Percentiles rank a stretch among this genome's conserved stretches.
These are phyloP conservation scores for Druceiella hillmani DNA, from an alignment of 2,888 invertebrate genomes.

Conservation along the genomic window DNA sequence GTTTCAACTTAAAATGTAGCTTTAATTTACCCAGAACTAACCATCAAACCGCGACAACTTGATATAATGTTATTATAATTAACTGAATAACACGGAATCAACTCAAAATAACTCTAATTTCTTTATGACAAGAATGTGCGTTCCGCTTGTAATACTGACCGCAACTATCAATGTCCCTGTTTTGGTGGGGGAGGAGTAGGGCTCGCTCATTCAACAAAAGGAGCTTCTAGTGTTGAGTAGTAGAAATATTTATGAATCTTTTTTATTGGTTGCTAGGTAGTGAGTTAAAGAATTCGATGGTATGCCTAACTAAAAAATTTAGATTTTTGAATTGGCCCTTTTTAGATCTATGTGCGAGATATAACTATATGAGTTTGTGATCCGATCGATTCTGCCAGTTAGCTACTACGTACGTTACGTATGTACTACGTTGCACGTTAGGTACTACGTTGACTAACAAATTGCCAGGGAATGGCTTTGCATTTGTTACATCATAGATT, in stretches of 20 bases:
- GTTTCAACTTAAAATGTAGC: constrained; percentile 6
- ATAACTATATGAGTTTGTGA: too few species aligned
- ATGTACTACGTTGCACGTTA: too few species aligned
- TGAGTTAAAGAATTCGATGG: constrained; percentile 3
- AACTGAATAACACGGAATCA: constrained; percentile 2
- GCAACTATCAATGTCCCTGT: constrained; percentile 5
- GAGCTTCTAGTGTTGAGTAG: constrained; percentile 2
- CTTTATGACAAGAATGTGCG: constrained; percentile 1
- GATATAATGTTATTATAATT: background rate
- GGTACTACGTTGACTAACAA: too few species aligned
- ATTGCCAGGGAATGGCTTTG: too few species aligned
- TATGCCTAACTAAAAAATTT: constrained; percentile 3
- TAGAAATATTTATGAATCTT: constrained; percentile 2
- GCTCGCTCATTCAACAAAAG: constrained; percentile 4
- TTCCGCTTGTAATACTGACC: constrained; percentile 5
- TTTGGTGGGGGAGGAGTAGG: constrained; percentile 5
- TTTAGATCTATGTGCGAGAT: constrained; percentile 7
- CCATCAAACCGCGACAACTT: constrained; percentile 4
- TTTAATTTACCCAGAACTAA: constrained; percentile 5
- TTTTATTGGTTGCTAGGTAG: constrained; percentile 5
- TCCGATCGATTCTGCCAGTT: too few species aligned
- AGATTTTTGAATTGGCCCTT: constrained; percentile 4
- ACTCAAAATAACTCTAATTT: constrained; percentile 6
- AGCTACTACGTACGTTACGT: too few species aligned
- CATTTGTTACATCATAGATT: too few species aligned